Percentiles rank a stretch among this genome's conserved stretches.
Evolutionary conservation across 2,797 vertebrate species (phyloP).

Genomic region (Urocyon cinereoargenteus): DNA sequence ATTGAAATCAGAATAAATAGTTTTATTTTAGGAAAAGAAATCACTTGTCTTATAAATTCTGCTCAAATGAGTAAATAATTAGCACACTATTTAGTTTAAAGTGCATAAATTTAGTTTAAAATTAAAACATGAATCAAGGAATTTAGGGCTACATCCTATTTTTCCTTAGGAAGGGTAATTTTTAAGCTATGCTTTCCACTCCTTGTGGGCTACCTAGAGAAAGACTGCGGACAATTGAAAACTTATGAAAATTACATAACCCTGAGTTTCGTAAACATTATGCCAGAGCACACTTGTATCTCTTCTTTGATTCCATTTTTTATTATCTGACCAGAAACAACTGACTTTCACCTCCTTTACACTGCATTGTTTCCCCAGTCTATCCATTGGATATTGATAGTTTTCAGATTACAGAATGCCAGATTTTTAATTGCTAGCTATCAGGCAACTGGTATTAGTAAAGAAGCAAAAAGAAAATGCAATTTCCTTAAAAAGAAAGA

Average conservation of each 20-base stretch:
- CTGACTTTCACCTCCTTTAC: neutral
- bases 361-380: neutral
- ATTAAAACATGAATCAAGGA: slow-evolving; percentile 28
- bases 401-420: slow-evolving; percentile 41
- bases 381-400: neutral
- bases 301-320: neutral
- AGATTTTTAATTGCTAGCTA: slow-evolving; percentile 47
- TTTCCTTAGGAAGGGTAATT: neutral
- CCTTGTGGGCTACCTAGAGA: neutral
- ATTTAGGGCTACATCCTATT: neutral
- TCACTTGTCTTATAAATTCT: neutral
- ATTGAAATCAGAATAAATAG: neutral
- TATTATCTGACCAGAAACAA: slow-evolving; percentile 27
- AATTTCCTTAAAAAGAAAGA: slow-evolving; percentile 61
- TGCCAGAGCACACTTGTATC: neutral
- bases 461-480: slow-evolving; percentile 16
- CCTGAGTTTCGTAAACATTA: neutral
- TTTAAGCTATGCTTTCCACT: neutral
- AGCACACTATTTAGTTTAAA: neutral
- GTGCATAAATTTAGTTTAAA: neutral
- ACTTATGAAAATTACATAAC: neutral
- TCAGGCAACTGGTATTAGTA: slow-evolving; percentile 16
- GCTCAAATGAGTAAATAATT: slow-evolving; percentile 14
- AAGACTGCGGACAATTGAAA: neutral
- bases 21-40: neutral